phyloP scores from a whole-genome alignment of 1,140 invertebrate genomes.

The Euglossa dilemma region DNA sequence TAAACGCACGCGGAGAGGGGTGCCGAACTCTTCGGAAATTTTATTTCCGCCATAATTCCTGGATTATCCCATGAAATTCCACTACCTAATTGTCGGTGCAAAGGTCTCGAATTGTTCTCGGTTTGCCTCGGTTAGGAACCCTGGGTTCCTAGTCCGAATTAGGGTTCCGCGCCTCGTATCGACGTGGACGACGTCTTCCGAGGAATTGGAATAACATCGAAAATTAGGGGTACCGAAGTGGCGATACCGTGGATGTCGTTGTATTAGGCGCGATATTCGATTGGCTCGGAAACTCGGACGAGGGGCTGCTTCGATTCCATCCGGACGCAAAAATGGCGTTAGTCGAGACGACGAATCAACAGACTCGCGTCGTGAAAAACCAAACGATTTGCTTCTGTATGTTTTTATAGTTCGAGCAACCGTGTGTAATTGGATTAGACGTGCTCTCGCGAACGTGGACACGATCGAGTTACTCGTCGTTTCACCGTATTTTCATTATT shows the following conservation, averaged over 20 bases:
- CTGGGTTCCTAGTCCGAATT: neutral
- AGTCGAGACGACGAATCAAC: neutral
- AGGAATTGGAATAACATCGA: no score
- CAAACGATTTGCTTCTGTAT: no score
- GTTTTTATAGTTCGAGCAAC: neutral
- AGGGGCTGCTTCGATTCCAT: neutral
- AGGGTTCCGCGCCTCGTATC: neutral
- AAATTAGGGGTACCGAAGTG: neutral
- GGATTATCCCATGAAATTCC: neutral
- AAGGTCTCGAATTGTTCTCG: neutral
- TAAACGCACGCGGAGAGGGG: neutral
- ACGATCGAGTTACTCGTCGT: neutral
- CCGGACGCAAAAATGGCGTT: slow-evolving; percentile 40
- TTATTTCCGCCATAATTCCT: slow-evolving; percentile 18
- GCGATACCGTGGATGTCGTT: no score
- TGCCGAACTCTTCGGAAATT: neutral
- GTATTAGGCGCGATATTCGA: no score
- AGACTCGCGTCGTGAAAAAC: no score
- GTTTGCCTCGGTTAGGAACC: neutral
- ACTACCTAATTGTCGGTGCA: no score
- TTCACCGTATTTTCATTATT: neutral
- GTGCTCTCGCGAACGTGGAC: neutral
- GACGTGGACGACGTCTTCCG: neutral
- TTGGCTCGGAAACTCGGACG: no score
- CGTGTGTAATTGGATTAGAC: neutral